Percentiles rank a stretch among this genome's conserved stretches.
Evolutionary conservation across 2,797 vertebrate genomes (phyloP).

Genomic region (Okamejei kenojei): DNA sequence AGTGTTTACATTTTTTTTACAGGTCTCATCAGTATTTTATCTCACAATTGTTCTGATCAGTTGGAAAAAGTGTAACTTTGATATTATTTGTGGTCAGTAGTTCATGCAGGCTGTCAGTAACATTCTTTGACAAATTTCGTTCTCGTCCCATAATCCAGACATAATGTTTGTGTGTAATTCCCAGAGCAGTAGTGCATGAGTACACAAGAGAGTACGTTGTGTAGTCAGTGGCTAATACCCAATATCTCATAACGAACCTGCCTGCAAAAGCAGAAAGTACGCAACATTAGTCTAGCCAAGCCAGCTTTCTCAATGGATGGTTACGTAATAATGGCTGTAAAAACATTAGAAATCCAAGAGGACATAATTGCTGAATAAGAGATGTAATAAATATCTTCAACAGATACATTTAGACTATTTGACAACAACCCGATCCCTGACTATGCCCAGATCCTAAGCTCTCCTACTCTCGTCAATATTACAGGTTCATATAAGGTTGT

Average conservation of each 20-base stretch:
- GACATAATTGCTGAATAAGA: background rate
- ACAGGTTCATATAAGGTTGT: too few relatives aligned
- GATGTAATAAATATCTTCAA: background rate
- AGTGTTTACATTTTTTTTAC: background rate
- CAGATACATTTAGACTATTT: background rate
- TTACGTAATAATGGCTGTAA: background rate
- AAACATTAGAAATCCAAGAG: background rate
- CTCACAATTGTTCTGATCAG: slow-evolving; percentile 69
- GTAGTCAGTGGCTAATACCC: slow-evolving; percentile 84
- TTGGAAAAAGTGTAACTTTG: slow-evolving; percentile 64
- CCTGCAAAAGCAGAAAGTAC: slow-evolving; percentile 50
- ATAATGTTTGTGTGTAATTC: slow-evolving; percentile 65
- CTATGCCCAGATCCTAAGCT: background rate
- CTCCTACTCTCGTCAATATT: too few relatives aligned
- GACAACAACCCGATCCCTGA: background rate
- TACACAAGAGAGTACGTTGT: slow-evolving; percentile 74
- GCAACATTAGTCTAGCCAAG: background rate
- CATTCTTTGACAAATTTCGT: slow-evolving; percentile 64
- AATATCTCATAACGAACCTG: slow-evolving; percentile 75
- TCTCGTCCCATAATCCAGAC: slow-evolving; percentile 77
- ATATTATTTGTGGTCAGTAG: slow-evolving; percentile 69
- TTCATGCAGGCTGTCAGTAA: slow-evolving; percentile 60
- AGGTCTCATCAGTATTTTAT: slow-evolving; percentile 41
- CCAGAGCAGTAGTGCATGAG: slow-evolving; percentile 76
- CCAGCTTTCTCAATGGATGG: too few relatives aligned